These are phyloP conservation scores for Nibea coibor DNA, from an alignment of 2,113 vertebrate species.

Conservation along the genomic window DNA sequence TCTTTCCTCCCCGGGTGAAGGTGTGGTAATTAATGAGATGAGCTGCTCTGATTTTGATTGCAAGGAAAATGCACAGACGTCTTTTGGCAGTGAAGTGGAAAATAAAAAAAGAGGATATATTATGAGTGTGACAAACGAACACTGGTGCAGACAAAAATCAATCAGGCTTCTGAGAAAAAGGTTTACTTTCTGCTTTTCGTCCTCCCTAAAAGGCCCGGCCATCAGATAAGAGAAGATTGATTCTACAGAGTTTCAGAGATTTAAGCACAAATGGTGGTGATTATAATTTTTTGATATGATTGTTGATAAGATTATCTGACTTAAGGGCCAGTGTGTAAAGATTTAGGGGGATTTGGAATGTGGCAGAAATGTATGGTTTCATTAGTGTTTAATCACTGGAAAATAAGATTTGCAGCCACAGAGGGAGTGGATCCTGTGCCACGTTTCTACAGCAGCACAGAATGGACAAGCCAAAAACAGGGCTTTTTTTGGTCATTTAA, in stretches of 20 bases:
- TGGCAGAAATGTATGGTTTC: no score
- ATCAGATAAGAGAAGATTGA: neutral
- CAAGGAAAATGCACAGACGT: slow-evolving; percentile 5
- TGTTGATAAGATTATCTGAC: no score
- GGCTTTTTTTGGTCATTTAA: no score
- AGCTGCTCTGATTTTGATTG: slow-evolving; percentile 37
- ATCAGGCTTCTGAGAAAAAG: slow-evolving; percentile 12
- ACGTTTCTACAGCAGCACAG: no score
- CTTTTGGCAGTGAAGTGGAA: slow-evolving; percentile 17
- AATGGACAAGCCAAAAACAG: no score
- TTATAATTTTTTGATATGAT: neutral
- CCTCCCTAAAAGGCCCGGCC: neutral
- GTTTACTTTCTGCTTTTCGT: neutral
- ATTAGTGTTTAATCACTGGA: no score
- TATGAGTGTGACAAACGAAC: slow-evolving; percentile 20
- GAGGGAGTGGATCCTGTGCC: no score
- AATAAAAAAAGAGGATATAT: slow-evolving; percentile 28
- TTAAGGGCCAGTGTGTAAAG: no score
- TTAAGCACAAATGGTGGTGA: neutral
- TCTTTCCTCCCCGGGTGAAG: neutral
- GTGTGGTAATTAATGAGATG: slow-evolving; percentile 40
- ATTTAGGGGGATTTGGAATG: no score
- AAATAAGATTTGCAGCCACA: no score
- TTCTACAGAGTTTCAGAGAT: neutral
- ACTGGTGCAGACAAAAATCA: slow-evolving; percentile 14